Evolutionary conservation across 2,888 invertebrate species (phyloP).

Genomic region (Amblyjoppa fuscipennis): DNA sequence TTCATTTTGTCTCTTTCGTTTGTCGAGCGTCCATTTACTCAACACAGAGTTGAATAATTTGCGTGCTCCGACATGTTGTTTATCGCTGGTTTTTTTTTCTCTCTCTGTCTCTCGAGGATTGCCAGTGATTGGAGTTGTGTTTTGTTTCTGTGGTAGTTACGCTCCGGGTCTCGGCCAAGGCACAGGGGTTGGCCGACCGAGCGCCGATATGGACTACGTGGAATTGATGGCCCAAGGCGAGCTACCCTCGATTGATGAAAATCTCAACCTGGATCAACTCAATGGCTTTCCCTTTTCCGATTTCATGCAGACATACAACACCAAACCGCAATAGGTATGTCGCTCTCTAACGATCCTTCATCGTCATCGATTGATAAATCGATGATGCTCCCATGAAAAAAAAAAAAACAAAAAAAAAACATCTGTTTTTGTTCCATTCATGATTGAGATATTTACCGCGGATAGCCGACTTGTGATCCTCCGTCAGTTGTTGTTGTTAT

Average conservation of each 20-base stretch:
- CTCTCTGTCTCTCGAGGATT: slow-evolving; percentile 73
- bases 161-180: slow-evolving; percentile 84
- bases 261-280: slow-evolving; percentile 83
- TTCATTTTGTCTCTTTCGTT: slow-evolving; percentile 26
- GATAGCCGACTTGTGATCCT: slow-evolving; percentile 37
- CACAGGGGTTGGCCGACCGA: slow-evolving; percentile 80
- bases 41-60: slow-evolving; percentile 33
- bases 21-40: slow-evolving; percentile 14
- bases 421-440: slow-evolving; percentile 15
- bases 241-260: slow-evolving; percentile 82
- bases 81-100: slow-evolving; percentile 41
- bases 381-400: background rate
- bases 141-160: slow-evolving; percentile 82
- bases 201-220: slow-evolving; percentile 83
- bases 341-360: slow-evolving; percentile 19
- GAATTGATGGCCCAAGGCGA: slow-evolving; percentile 81
- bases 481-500: slow-evolving; percentile 54
- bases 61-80: slow-evolving; percentile 26
- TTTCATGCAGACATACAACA: slow-evolving; percentile 82
- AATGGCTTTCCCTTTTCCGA: slow-evolving; percentile 81
- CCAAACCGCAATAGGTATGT: slow-evolving; percentile 81
- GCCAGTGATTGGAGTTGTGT: slow-evolving; percentile 85
- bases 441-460: slow-evolving; percentile 35
- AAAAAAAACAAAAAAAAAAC: background rate
- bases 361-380: background rate